Conservation (phyloP, 2,888 invertebrate species). For the Polydrusus pterygomalis region DNA sequence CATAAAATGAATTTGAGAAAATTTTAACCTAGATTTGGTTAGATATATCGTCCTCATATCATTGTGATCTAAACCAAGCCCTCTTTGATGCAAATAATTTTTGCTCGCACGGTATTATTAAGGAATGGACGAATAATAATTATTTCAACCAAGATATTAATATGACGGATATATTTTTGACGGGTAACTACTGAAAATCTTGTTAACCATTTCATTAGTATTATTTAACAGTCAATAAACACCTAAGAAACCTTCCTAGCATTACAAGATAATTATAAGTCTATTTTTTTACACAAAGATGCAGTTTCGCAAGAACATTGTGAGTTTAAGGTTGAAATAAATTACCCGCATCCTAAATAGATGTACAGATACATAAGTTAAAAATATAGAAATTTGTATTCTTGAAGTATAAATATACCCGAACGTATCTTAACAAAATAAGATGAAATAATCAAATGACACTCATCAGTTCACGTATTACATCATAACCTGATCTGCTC, state of each 20-base stretch:
- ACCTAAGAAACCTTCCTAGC: not conserved
- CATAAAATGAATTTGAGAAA: too few relatives aligned
- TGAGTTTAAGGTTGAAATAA: constrained; percentile 36
- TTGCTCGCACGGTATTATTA: too few relatives aligned
- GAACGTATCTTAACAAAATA: too few relatives aligned
- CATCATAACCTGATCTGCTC: constrained; percentile 7
- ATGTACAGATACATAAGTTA: not conserved
- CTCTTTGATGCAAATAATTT: too few relatives aligned
- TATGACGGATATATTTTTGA: too few relatives aligned
- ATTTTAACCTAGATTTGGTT: too few relatives aligned
- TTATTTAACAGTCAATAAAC: not conserved
- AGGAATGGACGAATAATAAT: too few relatives aligned
- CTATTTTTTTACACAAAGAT: constrained; percentile 30
- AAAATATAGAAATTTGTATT: not conserved
- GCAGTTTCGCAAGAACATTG: constrained; percentile 7
- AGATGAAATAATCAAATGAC: not conserved
- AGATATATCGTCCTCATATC: too few relatives aligned
- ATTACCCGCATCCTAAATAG: constrained; percentile 6
- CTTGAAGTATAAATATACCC: too few relatives aligned
- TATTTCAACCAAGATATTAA: too few relatives aligned
- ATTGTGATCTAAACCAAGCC: too few relatives aligned
- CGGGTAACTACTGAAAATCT: not conserved
- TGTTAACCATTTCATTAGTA: not conserved
- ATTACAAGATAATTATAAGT: constrained; percentile 18
- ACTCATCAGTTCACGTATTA: constrained; percentile 4